phyloP scores from a whole-genome alignment of 2,888 invertebrate species.

The Hydrotaea diabolus region DNA sequence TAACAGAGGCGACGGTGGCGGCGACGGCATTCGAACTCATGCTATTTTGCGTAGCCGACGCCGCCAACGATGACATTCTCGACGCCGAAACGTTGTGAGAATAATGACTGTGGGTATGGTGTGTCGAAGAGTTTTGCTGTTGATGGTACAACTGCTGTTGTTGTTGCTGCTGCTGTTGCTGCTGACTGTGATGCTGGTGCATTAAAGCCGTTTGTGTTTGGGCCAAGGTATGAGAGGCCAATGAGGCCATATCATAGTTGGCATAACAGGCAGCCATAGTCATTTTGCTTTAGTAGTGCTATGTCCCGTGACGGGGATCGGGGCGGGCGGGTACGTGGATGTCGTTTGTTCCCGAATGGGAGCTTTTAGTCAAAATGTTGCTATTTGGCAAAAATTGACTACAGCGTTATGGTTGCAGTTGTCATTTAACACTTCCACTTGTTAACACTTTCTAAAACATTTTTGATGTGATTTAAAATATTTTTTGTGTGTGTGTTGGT shows the following conservation, averaged over 20 bases:
- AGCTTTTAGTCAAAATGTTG: not conserved
- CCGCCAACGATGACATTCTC: constrained; percentile 67
- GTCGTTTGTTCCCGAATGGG: not conserved
- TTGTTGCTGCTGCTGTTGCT: constrained; percentile 69
- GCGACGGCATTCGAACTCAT: constrained; percentile 65
- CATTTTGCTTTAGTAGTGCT: constrained; percentile 71
- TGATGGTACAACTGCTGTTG: constrained; percentile 70
- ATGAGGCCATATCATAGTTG: constrained; percentile 79
- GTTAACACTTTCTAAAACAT: constrained; percentile 32
- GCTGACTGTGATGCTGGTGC: constrained; percentile 69
- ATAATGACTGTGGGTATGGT: constrained; percentile 54
- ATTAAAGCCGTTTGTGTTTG: constrained; percentile 67
- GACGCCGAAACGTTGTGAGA: constrained; percentile 51
- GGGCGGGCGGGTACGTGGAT: no score
- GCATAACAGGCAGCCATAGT: constrained; percentile 81
- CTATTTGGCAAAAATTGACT: constrained; percentile 20
- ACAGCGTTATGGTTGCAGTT: constrained; percentile 14
- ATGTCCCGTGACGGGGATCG: not conserved
- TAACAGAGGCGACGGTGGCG: constrained; percentile 65
- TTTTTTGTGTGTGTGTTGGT: not conserved
- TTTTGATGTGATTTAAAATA: constrained; percentile 12
- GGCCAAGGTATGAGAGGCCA: constrained; percentile 77
- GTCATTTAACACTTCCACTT: constrained; percentile 52
- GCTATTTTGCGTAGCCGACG: constrained; percentile 63
- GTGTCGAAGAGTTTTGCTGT: constrained; percentile 62